Base-by-base conservation (phyloP, 53 echinoderm and acorn worm genomes). In the Zoroaster sp. region DNA sequence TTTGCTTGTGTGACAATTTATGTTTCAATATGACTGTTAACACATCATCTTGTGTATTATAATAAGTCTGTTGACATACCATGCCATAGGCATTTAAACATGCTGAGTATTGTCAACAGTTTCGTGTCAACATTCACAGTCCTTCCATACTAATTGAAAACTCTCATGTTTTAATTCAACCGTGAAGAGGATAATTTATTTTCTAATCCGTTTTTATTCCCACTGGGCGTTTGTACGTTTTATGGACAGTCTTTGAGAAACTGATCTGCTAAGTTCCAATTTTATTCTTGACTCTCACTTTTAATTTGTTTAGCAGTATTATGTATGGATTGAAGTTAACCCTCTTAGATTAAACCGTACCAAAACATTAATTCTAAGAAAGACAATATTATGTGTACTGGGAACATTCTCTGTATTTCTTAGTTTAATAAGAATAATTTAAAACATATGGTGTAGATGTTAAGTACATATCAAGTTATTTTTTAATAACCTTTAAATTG, bases 101-200 rank as follows among this genome's bases (percentile, higher is more conserved):
- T 21, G 1, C 47, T 18, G 6, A 0, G 33, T 6, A 53, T 4
- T 30, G 12, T 3, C 14, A 42, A 43, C 25, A 8, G 45, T 12
- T 15, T 49, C 49, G 42, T 44, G 43, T 82, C 82, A 82, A 66
- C 82, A 67, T 33, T 28, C 66, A 15, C 44, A 66, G 68, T 36
- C 13, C 68, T 41, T 15, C 68, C 41, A 32, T 41, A 39, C 82
- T 82, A 82, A 82, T 82, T 82, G 66, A 82, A 82, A 77, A 46
- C 53, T 42, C 42, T n/a, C 0, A 33, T 17, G 35, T 66, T 67
- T 42, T 82, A 82, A 32, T 68, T 52, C 63, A 42, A 7, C 25
- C 31, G 68, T 67, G 67, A 67, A 66, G 43, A 44, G 82, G 43
- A 63, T 82, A 82, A 67, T 82, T 82, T 42, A 82, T 66, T 45